These are phyloP conservation scores for Ridgeia piscesae DNA, from an alignment of 1,140 invertebrate species.

Conservation along the genomic window DNA sequence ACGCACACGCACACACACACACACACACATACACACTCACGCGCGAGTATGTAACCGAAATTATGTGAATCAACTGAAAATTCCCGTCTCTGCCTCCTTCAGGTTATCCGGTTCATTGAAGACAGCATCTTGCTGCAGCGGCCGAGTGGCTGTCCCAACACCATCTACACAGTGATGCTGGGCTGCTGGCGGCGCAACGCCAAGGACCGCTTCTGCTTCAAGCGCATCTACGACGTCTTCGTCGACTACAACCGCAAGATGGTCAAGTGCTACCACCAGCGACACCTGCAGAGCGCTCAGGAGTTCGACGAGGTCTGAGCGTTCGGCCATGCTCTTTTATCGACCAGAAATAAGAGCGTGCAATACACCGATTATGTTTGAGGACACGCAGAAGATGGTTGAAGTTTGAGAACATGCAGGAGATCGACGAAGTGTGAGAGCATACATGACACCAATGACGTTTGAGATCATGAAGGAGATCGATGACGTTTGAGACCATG, in stretches of 20 bases:
- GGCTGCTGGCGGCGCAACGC: conserved; percentile 85
- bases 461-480: too few species aligned
- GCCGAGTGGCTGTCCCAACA: conserved; percentile 76
- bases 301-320: conserved; percentile 1
- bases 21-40: too few species aligned
- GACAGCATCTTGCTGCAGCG: conserved; percentile 82
- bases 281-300: not conserved
- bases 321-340: too few species aligned
- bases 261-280: conserved; percentile 1
- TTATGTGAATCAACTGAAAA: not conserved
- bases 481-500: too few species aligned
- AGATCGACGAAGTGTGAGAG: too few species aligned
- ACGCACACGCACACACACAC: too few species aligned
- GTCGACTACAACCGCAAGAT: conserved; percentile 39
- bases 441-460: too few species aligned
- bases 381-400: too few species aligned
- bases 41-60: not conserved
- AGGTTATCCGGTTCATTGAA: conserved; percentile 81
- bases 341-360: too few species aligned
- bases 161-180: conserved; percentile 79
- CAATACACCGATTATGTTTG: too few species aligned
- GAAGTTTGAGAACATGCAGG: too few species aligned
- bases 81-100: conserved; percentile 22
- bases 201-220: conserved; percentile 73
- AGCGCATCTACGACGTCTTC: conserved; percentile 71